Evolutionary conservation across 2,888 invertebrate species (phyloP).

Genomic region (Deilephila elpenor): DNA sequence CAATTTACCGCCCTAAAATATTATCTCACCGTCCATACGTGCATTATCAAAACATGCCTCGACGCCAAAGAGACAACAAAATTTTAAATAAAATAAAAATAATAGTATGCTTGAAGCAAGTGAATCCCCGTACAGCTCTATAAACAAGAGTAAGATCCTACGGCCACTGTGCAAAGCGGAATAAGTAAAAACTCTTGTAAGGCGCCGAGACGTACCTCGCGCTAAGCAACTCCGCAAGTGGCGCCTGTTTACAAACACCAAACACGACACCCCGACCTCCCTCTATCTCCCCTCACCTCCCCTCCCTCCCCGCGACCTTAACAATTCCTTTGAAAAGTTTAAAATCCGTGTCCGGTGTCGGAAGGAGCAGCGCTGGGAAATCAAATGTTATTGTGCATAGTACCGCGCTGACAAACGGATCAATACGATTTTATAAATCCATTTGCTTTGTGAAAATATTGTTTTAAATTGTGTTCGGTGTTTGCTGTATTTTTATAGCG

Average conservation of each 20-base stretch:
- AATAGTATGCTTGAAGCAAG: neutral
- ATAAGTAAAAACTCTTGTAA: neutral
- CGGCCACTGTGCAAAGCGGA: neutral
- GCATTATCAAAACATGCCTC: no score
- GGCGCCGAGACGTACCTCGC: neutral
- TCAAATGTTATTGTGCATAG: slow-evolving; percentile 3
- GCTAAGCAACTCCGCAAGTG: slow-evolving; percentile 2
- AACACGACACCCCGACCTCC: neutral
- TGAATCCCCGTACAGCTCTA: neutral
- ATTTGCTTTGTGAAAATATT: neutral
- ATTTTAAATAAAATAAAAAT: neutral
- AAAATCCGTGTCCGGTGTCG: neutral
- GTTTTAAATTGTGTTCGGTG: neutral
- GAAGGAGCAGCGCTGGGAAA: neutral
- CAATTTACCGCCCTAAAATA: no score
- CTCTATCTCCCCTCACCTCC: no score
- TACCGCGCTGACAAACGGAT: neutral
- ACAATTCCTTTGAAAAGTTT: slow-evolving; percentile 3
- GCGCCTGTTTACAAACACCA: slow-evolving; percentile 1
- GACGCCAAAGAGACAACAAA: neutral
- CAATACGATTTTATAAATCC: neutral
- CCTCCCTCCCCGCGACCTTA: neutral
- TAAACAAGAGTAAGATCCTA: neutral
- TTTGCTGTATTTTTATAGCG: neutral
- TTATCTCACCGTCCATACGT: no score